phyloP scores from a whole-genome alignment of 30 jellyfish, hydroid and myxozoan species.

The Morbakka virulenta region DNA sequence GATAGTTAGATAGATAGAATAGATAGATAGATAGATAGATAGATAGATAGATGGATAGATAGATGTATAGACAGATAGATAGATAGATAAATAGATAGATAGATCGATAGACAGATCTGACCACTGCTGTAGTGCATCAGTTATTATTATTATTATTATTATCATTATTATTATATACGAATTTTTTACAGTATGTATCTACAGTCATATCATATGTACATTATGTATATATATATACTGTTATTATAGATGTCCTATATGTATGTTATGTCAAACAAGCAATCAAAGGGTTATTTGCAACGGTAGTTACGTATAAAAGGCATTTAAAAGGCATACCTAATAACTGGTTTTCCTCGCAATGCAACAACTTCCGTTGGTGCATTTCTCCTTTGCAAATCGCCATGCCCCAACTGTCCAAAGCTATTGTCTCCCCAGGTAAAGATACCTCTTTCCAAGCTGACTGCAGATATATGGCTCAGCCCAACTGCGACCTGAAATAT shows the following conservation, averaged over 20 bases:
- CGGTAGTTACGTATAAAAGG: not conserved
- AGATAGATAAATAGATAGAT: no score
- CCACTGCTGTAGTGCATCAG: no score
- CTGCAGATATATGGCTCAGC: conserved; percentile 80
- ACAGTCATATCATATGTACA: no score
- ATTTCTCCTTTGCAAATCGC: conserved; percentile 76
- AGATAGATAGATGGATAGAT: no score
- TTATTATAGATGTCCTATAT: not conserved
- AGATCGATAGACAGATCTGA: no score
- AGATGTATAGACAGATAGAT: no score
- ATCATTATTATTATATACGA: no score
- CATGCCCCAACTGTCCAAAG: conserved; percentile 94
- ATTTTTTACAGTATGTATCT: no score
- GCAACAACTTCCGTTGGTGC: conserved; percentile 81
- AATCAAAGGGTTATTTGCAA: not conserved
- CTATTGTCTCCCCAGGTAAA: conserved; percentile 97
- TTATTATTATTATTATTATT: no score
- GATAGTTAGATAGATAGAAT: no score
- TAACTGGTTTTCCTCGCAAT: conserved; percentile 81
- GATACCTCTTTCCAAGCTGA: conserved; percentile 88
- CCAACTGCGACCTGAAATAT: conserved; percentile 80
- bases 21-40: no score
- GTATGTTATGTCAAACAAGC: not conserved
- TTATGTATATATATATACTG: no score
- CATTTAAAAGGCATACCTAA: conserved; percentile 76